phyloP scores from a whole-genome alignment of 2,797 vertebrate species.

The Acridotheres tristis region DNA sequence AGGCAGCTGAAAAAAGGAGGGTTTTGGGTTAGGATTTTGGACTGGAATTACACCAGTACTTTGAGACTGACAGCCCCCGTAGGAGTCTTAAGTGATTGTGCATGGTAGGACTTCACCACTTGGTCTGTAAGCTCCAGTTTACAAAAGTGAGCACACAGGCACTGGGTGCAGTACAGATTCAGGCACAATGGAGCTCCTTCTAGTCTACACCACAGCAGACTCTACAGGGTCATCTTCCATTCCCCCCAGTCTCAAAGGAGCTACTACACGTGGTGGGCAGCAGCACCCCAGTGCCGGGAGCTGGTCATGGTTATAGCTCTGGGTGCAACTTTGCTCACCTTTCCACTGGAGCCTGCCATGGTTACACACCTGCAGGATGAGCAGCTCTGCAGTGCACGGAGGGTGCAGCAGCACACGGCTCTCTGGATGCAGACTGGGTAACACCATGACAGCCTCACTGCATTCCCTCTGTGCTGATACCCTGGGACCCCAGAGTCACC shows the following conservation, averaged over 20 bases:
- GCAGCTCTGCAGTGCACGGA: neutral
- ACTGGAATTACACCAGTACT: neutral
- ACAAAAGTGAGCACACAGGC: neutral
- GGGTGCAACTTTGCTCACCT: neutral
- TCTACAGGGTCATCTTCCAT: neutral
- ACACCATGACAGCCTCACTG: neutral
- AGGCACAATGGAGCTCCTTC: neutral
- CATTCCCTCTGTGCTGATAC: neutral
- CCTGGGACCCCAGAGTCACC: neutral
- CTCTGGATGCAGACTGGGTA: neutral
- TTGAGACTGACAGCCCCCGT: neutral
- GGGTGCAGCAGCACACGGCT: neutral
- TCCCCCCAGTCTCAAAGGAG: neutral
- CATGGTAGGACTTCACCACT: neutral
- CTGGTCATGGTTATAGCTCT: neutral
- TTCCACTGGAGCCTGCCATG: neutral
- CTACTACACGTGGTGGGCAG: neutral
- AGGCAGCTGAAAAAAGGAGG: neutral
- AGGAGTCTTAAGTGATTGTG: neutral
- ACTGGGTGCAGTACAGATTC: rapidly evolving
- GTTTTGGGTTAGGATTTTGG: neutral
- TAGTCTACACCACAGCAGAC: neutral
- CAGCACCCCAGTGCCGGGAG: neutral
- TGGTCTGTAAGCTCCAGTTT: neutral
- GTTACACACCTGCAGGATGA: neutral